Percentiles rank a stretch among this genome's conserved stretches.
Evolutionary conservation across 2,888 invertebrate species (phyloP).

Genomic region (Drosophila paranaensis): DNA sequence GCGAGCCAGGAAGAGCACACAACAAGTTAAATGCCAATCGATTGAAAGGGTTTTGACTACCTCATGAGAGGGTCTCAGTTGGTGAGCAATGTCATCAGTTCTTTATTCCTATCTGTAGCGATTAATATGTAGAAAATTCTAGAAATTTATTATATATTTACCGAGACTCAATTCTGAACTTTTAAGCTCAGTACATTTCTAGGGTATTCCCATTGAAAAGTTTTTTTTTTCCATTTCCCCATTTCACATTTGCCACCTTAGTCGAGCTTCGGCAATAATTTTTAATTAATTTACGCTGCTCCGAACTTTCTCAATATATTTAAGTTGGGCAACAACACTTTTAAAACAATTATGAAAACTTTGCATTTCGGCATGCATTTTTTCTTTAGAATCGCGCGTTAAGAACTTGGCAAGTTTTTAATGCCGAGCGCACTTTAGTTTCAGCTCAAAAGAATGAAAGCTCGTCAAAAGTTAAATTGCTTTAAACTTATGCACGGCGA

Average conservation of each 20-base stretch:
- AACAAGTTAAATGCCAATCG: neutral
- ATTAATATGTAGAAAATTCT: too few relatives aligned
- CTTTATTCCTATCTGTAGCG: too few relatives aligned
- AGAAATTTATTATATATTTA: neutral
- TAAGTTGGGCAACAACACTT: slow-evolving; percentile 20
- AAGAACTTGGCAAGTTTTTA: slow-evolving; percentile 49
- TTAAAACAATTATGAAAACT: slow-evolving; percentile 34
- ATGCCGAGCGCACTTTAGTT: slow-evolving; percentile 19
- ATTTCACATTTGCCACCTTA: neutral
- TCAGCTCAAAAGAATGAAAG: slow-evolving; percentile 48
- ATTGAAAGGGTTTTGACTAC: neutral
- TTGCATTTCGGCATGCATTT: slow-evolving; percentile 5
- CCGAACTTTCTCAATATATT: slow-evolving; percentile 23
- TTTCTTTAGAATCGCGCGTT: slow-evolving; percentile 36
- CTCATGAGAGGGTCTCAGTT: neutral
- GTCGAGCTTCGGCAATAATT: slow-evolving; percentile 9
- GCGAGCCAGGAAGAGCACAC: neutral
- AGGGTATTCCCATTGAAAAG: neutral
- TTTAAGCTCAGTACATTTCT: neutral
- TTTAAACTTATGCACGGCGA: slow-evolving; percentile 57
- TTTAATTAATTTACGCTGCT: slow-evolving; percentile 40
- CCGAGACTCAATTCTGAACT: neutral
- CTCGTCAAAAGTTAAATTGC: slow-evolving; percentile 72
- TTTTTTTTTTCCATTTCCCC: neutral
- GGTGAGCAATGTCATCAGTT: too few relatives aligned